Base-by-base conservation (phyloP, 2,888 invertebrate genomes). In the Meteorus colon region DNA sequence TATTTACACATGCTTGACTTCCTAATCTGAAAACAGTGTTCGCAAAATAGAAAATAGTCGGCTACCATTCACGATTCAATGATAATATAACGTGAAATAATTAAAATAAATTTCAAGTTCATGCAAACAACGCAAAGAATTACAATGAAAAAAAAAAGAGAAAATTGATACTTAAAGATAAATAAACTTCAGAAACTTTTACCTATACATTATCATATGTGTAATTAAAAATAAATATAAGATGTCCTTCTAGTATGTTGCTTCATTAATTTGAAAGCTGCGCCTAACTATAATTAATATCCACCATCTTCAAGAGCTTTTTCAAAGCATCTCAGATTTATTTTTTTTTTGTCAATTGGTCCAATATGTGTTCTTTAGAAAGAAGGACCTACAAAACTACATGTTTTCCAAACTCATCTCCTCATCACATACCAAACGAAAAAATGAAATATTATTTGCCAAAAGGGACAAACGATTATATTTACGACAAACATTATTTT, bases 341-440 rank as follows among this genome's bases (percentile, higher is more conserved):
- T 48, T 48, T 71, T 41, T 68, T 77, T 77, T 71, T 74, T 79
- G 76, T 62, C 66, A 73, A 82, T 83, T 83, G 81, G 83, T 83
- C 83, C 83, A 76, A 79, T 75, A 59, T 69, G 78, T 79, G 74
- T 77, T 79, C 77, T 79, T 76, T 78, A 67, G 73, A 81, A 79
- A 79, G 70, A 79, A 78, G 77, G 81, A 79, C 76, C 77, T 76
- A 73, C 66, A 27, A 8, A 62, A 62, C 31, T 62, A 62, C 62
- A 75, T 60, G 73, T 70, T 59, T 75, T 69, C 74, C 34, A 10
- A 41, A 41, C 19, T 19, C 8, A 19, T 55, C 8, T 55, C 1
- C 27, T 73, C 72, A 65, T 79, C 75, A 77, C 79, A 79, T 75
- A 78, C 81, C 79, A 81, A 81, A 81, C 55, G 4, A 55, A 24